Percentiles rank a stretch among this genome's conserved stretches.
Conservation (phyloP, 2,888 invertebrate species). For the Hoplodrina ambigua region DNA sequence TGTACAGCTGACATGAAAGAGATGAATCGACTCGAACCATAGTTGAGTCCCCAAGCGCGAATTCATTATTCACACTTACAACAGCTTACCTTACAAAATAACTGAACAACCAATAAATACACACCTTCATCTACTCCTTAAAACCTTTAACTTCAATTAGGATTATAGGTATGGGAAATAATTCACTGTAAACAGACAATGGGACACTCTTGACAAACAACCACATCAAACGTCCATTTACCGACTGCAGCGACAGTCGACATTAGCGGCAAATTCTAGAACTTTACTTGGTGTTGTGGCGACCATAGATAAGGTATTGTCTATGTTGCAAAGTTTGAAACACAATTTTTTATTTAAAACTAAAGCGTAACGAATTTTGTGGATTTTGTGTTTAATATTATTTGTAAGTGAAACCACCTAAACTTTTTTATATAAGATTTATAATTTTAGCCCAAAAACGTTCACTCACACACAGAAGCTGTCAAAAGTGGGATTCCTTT, state of each 20-base stretch:
- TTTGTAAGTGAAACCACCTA: neutral
- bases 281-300: constrained; percentile 77
- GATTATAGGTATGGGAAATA: constrained; percentile 85
- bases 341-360: neutral
- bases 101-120: constrained; percentile 64
- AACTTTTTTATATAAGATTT: neutral
- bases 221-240: constrained; percentile 92
- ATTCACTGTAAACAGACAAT: constrained; percentile 92
- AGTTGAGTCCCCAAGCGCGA: constrained; percentile 84
- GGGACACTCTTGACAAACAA: constrained; percentile 92
- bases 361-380: neutral
- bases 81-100: constrained; percentile 63
- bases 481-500: too few relatives aligned
- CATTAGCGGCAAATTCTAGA: constrained; percentile 80
- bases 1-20: constrained; percentile 89
- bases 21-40: constrained; percentile 82
- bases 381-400: neutral
- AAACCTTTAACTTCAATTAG: constrained; percentile 85
- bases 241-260: constrained; percentile 91
- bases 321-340: constrained; percentile 35
- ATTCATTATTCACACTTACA: constrained; percentile 70
- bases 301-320: constrained; percentile 74
- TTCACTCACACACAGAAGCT: neutral
- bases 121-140: constrained; percentile 93
- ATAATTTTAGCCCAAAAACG: neutral